These are phyloP conservation scores for Poliocrania exsul DNA, from an alignment of 2,797 vertebrate genomes.

Conservation along the genomic window DNA sequence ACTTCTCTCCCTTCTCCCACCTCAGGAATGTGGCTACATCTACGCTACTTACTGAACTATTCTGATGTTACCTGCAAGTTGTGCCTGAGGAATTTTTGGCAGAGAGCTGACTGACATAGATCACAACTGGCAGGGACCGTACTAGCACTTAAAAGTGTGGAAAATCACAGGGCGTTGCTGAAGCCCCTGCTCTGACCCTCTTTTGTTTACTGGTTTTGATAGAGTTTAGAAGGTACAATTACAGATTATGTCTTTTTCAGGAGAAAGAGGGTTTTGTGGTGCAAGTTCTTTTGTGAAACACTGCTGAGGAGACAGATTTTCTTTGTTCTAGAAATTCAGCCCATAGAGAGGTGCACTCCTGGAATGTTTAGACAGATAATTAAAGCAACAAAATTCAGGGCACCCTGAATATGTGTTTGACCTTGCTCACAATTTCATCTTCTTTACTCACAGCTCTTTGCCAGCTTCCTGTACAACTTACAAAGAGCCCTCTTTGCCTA, in stretches of 20 bases:
- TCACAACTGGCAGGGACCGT: background rate
- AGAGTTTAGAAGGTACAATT: background rate
- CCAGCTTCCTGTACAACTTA: background rate
- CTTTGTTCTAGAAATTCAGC: background rate
- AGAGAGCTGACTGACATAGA: background rate
- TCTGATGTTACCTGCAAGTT: background rate
- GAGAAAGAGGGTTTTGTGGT: background rate
- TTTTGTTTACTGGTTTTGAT: background rate
- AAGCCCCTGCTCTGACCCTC: background rate
- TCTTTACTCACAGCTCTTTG: background rate
- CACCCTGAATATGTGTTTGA: background rate
- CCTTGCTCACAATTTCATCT: background rate
- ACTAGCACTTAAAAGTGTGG: background rate
- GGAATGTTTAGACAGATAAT: slow-evolving; percentile 14
- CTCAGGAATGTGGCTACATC: background rate
- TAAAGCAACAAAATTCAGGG: slow-evolving; percentile 38
- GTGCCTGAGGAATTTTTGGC: background rate
- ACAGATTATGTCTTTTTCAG: background rate
- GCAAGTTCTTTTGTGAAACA: background rate
- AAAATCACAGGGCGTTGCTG: background rate
- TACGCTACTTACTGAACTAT: background rate
- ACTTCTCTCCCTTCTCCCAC: background rate
- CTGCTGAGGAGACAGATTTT: background rate
- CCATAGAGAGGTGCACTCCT: background rate
- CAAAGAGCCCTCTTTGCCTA: background rate